Evolutionary conservation across 2,797 vertebrate genomes (phyloP), one percentile per base, ranked within the genome.

Genomic region (Parambassis ranga): DNA sequence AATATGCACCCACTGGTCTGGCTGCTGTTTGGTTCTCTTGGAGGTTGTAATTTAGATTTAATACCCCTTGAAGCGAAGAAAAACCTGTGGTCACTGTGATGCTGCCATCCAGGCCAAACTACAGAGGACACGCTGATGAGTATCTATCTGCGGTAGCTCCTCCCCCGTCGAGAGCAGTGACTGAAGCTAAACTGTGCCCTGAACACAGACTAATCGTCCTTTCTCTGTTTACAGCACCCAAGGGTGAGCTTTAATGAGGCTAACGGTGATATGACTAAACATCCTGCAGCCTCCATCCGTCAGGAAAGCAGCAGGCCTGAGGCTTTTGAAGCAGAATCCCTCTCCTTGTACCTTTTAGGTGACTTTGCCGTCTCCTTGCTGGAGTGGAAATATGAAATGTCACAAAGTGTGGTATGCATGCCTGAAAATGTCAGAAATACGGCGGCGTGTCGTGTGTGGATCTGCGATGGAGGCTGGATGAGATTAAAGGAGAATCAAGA

Each of bases 171-270:
- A 65, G 62, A 55, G 38, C 31, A 14, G 42, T 67, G 55, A 73
- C 16, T 47, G 32, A 59, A 69, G 49, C 35, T 71, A 53, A 81
- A 70, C 72, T 35, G 20, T 7, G 37, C 16, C 43, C 49, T 49
- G 56, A 75, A 62, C 63, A 14, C 43, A 55, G 62, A 75, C 63
- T 70, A 73, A 85, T 83, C 42, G 9, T 51, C 59, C 62, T 67
- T 42, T 53, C 33, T 52, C 27, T 66, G 59, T 84, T 78, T 50
- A 75, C 51, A 50, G 77, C 82, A 71, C 78, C 79, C 75, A 53
- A n/a, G 79, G 67, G 73, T 71, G 70, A 46, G 59, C 65, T 67
- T 74, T 82, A 84, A 79, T 77, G 65, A 82, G 69, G 65, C 59
- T 49, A 53, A 65, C 48, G 24, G 74, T 44, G 58, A 75, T 69